Evolutionary conservation across 2,113 vertebrate species (phyloP).

Genomic region (Conger conger): DNA sequence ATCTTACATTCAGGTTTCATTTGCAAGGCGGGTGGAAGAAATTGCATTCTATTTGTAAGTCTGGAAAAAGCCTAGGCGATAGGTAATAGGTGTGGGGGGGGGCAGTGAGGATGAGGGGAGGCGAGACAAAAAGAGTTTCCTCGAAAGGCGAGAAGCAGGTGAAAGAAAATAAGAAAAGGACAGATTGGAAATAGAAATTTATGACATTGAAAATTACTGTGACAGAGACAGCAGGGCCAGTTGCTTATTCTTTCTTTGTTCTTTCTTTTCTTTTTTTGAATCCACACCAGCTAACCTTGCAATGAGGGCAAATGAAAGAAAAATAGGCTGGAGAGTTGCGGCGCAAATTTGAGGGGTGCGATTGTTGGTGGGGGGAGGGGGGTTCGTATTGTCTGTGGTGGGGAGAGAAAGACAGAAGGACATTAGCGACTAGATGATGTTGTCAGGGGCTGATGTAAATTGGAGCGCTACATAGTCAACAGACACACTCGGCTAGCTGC

Average conservation of each 20-base stretch:
- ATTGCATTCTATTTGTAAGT: slow-evolving; percentile 87
- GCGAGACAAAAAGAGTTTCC: slow-evolving; percentile 34
- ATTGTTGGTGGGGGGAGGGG: slow-evolving; percentile 42
- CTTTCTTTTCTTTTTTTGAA: slow-evolving; percentile 39
- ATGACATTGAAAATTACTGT: slow-evolving; percentile 93
- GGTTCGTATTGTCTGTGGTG: no score
- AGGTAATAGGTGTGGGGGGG: slow-evolving; percentile 70
- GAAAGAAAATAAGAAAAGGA: slow-evolving; percentile 48
- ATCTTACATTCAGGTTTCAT: slow-evolving; percentile 83
- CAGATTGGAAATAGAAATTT: slow-evolving; percentile 92
- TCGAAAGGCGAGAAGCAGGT: slow-evolving; percentile 32
- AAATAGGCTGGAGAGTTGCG: slow-evolving; percentile 56
- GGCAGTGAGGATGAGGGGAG: slow-evolving; percentile 49
- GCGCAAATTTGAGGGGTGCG: slow-evolving; percentile 31
- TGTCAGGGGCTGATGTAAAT: slow-evolving; percentile 86
- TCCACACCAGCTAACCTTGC: slow-evolving; percentile 57
- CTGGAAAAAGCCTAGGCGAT: slow-evolving; percentile 85
- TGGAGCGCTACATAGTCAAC: slow-evolving; percentile 88
- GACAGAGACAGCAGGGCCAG: slow-evolving; percentile 25
- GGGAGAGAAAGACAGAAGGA: slow-evolving; percentile 58
- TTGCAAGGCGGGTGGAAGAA: slow-evolving; percentile 75
- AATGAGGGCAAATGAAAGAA: slow-evolving; percentile 65
- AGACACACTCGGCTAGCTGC: slow-evolving; percentile 82
- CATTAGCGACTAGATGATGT: slow-evolving; percentile 79
- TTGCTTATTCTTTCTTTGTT: slow-evolving; percentile 25